Conservation (phyloP, 2,113 vertebrate genomes). For the Gulo gulo region DNA sequence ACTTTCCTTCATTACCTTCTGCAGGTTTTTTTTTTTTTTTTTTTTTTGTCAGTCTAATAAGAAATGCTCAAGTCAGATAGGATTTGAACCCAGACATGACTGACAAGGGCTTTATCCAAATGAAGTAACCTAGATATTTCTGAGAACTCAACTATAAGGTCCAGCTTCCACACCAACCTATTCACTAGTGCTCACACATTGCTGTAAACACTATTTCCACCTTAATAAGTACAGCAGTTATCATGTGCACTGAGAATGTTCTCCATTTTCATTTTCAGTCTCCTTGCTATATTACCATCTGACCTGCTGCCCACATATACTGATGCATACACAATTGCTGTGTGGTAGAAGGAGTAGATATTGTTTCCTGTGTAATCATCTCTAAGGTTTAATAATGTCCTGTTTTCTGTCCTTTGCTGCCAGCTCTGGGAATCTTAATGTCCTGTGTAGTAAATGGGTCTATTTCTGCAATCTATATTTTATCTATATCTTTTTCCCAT, state of each 20-base stretch:
- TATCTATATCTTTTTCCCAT: neutral
- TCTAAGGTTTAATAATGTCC: conserved; percentile 33
- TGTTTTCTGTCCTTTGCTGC: neutral
- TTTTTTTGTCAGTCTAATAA: neutral
- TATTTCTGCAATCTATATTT: neutral
- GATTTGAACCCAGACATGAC: conserved; percentile 1
- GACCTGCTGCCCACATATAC: neutral
- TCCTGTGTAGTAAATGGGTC: neutral
- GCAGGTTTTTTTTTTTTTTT: neutral
- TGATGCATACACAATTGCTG: neutral
- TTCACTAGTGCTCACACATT: neutral
- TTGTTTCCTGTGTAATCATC: neutral
- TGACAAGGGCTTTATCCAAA: neutral
- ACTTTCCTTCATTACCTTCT: neutral
- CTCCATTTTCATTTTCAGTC: neutral
- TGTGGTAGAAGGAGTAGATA: neutral
- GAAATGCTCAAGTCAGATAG: neutral
- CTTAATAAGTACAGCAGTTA: neutral
- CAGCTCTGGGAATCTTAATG: neutral
- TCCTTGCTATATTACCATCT: neutral
- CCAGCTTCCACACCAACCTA: neutral
- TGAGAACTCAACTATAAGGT: neutral
- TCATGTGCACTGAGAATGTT: neutral
- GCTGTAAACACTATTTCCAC: neutral
- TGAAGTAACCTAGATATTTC: neutral